Percentiles rank a stretch among this genome's conserved stretches.
Evolutionary conservation across 2,888 invertebrate species (phyloP).

Genomic region (Acrobeloides nanus): DNA sequence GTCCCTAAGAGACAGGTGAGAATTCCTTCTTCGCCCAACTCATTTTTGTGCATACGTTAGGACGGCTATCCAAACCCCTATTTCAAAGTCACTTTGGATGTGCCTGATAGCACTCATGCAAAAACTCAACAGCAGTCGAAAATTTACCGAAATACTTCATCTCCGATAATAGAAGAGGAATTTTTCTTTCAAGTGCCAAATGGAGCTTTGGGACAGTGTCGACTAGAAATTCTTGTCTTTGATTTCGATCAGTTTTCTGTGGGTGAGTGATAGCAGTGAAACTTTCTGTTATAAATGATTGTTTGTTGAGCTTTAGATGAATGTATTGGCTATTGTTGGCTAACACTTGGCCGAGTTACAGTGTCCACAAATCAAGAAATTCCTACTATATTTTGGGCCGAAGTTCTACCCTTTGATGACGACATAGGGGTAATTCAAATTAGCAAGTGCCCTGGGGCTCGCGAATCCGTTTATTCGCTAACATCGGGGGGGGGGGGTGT

Average conservation of each 20-base stretch:
- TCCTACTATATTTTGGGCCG: slow-evolving; percentile 53
- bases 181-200: slow-evolving; percentile 49
- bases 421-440: slow-evolving; percentile 36
- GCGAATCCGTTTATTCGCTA: too few relatives aligned
- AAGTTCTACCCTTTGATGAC: slow-evolving; percentile 52
- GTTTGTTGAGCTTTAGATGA: slow-evolving; percentile 46
- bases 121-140: slow-evolving; percentile 45
- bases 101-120: slow-evolving; percentile 27
- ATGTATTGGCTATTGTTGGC: slow-evolving; percentile 47
- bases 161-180: slow-evolving; percentile 46
- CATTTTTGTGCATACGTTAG: slow-evolving; percentile 15
- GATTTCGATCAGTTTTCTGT: slow-evolving; percentile 51
- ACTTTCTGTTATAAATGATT: slow-evolving; percentile 52
- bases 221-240: slow-evolving; percentile 48
- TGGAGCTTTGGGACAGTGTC: slow-evolving; percentile 32
- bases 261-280: too few relatives aligned
- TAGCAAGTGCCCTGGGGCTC: too few relatives aligned
- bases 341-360: slow-evolving; percentile 32
- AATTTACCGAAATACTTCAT: slow-evolving; percentile 35
- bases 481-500: too few relatives aligned
- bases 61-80: slow-evolving; percentile 20
- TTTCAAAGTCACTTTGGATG: slow-evolving; percentile 34
- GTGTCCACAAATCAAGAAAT: slow-evolving; percentile 31
- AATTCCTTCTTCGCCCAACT: slow-evolving; percentile 37
- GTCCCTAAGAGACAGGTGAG: slow-evolving; percentile 44